These are phyloP conservation scores for Bombus consobrinus DNA, from an alignment of 1,140 invertebrate genomes.

Conservation along the genomic window DNA sequence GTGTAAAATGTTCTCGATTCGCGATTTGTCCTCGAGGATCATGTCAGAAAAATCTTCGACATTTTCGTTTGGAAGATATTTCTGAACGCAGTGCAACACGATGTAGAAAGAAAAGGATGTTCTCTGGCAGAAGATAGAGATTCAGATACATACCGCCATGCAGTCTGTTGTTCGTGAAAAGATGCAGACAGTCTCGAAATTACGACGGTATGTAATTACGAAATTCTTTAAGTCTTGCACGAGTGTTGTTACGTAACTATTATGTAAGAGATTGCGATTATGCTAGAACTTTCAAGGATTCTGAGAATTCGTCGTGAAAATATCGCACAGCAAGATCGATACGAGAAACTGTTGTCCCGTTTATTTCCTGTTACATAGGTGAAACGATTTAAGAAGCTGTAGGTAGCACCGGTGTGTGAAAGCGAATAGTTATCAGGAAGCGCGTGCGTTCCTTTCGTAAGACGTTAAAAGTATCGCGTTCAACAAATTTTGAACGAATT, in stretches of 20 bases:
- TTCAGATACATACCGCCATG: constrained; percentile 68
- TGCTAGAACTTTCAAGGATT: constrained; percentile 31
- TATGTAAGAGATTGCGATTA: constrained; percentile 21
- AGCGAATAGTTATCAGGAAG: background rate
- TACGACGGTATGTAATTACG: constrained; percentile 30
- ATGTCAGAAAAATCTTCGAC: background rate
- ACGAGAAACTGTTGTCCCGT: constrained; percentile 1
- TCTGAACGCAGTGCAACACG: background rate
- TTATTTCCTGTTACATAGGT: background rate
- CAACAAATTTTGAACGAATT: no score
- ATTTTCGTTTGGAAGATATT: background rate
- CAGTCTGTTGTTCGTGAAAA: constrained; percentile 68
- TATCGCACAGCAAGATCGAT: constrained; percentile 15
- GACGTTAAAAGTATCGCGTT: background rate
- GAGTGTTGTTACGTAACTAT: constrained; percentile 45
- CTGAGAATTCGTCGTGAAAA: constrained; percentile 27
- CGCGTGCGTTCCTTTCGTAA: background rate
- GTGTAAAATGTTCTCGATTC: no score
- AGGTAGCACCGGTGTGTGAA: no score
- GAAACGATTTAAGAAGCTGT: background rate
- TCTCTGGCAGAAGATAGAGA: constrained; percentile 61
- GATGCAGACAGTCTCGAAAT: constrained; percentile 63
- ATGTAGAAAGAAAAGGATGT: background rate
- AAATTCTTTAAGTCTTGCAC: constrained; percentile 40
- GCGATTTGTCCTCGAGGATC: background rate